Base-by-base conservation (phyloP, 1,140 invertebrate genomes). In the Penaeus japonicus region DNA sequence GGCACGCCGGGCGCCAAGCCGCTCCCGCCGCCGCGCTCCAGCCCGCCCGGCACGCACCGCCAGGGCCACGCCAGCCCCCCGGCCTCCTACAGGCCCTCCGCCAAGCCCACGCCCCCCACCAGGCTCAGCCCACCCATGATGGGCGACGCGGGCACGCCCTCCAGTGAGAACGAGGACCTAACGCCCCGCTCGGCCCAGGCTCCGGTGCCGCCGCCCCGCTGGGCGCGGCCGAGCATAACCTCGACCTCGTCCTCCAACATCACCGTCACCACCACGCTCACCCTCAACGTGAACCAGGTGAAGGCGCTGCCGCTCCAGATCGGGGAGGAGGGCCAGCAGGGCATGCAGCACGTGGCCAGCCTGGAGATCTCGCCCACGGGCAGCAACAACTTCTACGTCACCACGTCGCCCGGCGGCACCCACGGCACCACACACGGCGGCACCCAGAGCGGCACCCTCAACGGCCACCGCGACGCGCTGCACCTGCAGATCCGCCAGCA, bases 181-280 rank as follows among this genome's bases (percentile, higher is more conserved):
- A 73, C 80, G 35, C 70, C 75, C 17, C 83, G 65, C 10, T 65
- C 12, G 27, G 82, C 10, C 53, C 82, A 83, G 39, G 95, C 96
- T 3, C 95, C 95, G 15, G 94, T 94, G 39, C 95, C 94, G 1
- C 94, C 94, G 0, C 94, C 94, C 0, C 92, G 94, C 75, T 94
- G 94, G 94, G 93, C 93, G 84, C 95, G 93, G 91, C 93, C 94
- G 5, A 83, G 86, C 2, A 93, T 94, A 32, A 81, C 88, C 18
- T 77, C 87, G 2, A 92, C 91, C 5, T 89, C 79, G 92, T 93
- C 91, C 91, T 95, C 93, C 88, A 96, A 96, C 91, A 96, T 96
- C 91, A 96, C 95, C 3, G 95, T 96, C 4, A 96, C 96, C 12
- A 96, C 96, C 4, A 96, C 96, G 0, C 95, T 97, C 10, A 96